Evolutionary conservation across 2,888 invertebrate species (phyloP).

Genomic region (Cephonodes hylas): DNA sequence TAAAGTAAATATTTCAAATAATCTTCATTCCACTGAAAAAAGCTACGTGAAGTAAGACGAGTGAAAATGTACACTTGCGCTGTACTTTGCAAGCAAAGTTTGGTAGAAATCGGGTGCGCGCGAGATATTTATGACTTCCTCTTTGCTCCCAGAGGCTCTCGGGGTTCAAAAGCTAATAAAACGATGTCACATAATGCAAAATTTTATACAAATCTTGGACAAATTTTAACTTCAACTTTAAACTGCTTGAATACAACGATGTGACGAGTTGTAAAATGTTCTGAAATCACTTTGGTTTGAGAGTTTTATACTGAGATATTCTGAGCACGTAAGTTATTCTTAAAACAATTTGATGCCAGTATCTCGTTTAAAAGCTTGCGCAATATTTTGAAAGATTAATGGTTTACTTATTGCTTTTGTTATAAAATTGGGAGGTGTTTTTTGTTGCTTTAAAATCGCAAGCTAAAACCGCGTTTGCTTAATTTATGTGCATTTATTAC

Average conservation of each 20-base stretch:
- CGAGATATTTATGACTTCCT: slow-evolving; percentile 70
- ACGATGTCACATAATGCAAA: slow-evolving; percentile 61
- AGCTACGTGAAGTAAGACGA: slow-evolving; percentile 16
- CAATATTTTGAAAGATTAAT: not conserved
- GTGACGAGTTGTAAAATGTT: not conserved
- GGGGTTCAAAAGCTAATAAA: slow-evolving; percentile 67
- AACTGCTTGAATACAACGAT: not conserved
- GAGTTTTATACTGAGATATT: no score
- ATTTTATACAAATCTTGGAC: slow-evolving; percentile 45
- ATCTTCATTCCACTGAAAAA: not conserved
- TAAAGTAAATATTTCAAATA: not conserved
- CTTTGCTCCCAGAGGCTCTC: slow-evolving; percentile 53
- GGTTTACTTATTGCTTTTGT: not conserved
- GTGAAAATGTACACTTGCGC: slow-evolving; percentile 12
- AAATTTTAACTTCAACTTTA: slow-evolving; percentile 14
- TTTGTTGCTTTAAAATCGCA: no score
- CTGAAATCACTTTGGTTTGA: not conserved
- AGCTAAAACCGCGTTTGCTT: not conserved
- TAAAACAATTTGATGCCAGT: no score
- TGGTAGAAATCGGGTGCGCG: slow-evolving; percentile 61
- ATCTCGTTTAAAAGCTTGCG: no score
- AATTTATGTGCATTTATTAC: slow-evolving; percentile 6
- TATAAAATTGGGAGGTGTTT: not conserved
- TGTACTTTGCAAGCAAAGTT: slow-evolving; percentile 59
- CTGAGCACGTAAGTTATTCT: no score